These are phyloP conservation scores for Trichoplusia ni DNA, from an alignment of 1,140 invertebrate species.

Conservation along the genomic window DNA sequence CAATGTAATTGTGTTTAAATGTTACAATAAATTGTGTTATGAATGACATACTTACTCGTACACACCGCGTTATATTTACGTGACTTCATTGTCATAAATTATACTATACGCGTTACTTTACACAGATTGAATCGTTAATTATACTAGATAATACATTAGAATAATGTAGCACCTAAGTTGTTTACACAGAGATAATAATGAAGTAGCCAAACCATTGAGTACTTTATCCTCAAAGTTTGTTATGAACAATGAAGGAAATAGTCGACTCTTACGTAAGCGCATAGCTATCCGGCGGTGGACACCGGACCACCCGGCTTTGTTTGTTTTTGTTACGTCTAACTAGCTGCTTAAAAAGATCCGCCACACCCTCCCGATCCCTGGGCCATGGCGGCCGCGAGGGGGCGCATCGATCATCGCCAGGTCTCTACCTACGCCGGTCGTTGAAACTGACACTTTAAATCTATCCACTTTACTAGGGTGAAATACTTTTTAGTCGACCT, in stretches of 20 bases:
- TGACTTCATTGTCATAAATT: no score
- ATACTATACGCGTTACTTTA: no score
- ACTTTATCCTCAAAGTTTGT: slow-evolving; percentile 5
- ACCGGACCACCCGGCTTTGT: slow-evolving; percentile 46
- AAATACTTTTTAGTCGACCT: slow-evolving; percentile 32
- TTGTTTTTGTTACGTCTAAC: slow-evolving; percentile 46
- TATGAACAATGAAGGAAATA: slow-evolving; percentile 32
- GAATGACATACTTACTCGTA: not conserved
- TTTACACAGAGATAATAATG: no score
- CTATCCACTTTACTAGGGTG: slow-evolving; percentile 24
- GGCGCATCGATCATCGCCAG: slow-evolving; percentile 20
- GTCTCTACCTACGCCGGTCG: slow-evolving; percentile 26
- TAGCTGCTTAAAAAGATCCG: slow-evolving; percentile 22
- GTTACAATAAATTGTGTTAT: not conserved
- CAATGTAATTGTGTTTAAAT: not conserved
- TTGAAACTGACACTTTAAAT: slow-evolving; percentile 36
- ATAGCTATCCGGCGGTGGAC: slow-evolving; percentile 20
- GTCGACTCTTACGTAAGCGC: slow-evolving; percentile 25
- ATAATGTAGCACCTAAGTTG: no score
- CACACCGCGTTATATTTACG: not conserved
- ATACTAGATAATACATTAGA: no score
- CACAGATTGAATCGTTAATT: no score
- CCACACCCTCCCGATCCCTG: slow-evolving; percentile 18
- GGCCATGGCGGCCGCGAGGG: not conserved
- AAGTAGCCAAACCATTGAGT: slow-evolving; percentile 5